phyloP scores from a whole-genome alignment of 2,888 invertebrate genomes.

The Nomada hirtipes region DNA sequence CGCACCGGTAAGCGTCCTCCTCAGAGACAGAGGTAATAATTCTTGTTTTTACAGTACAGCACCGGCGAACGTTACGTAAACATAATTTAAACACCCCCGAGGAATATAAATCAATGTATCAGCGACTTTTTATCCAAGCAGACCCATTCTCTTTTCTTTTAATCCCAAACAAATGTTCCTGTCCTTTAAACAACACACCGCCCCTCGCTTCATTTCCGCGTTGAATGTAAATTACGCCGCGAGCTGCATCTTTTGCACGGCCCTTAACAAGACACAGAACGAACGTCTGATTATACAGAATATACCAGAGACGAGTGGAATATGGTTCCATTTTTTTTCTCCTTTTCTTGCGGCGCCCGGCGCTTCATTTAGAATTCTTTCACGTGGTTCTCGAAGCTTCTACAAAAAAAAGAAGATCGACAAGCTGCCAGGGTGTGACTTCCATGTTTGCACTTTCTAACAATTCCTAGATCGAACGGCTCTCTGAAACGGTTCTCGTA shows the following conservation, averaged over 20 bases:
- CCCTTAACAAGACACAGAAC: no score
- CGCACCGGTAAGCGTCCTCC: not conserved
- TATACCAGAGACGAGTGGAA: no score
- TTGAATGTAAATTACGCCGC: not conserved
- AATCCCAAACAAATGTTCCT: not conserved
- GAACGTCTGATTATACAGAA: no score
- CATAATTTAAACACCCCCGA: slow-evolving; percentile 22
- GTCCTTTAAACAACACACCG: not conserved
- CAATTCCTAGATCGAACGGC: slow-evolving; percentile 21
- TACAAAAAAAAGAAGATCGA: not conserved
- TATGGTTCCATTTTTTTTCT: not conserved
- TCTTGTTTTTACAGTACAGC: slow-evolving; percentile 12
- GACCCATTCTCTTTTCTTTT: not conserved
- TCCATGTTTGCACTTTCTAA: not conserved
- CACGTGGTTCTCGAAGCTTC: not conserved
- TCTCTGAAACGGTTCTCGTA: slow-evolving; percentile 14
- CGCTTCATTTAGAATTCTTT: not conserved
- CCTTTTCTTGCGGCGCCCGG: not conserved
- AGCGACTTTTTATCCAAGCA: not conserved
- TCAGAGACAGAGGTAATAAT: slow-evolving; percentile 12
- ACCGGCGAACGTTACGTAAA: slow-evolving; percentile 4
- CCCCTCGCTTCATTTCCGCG: no score
- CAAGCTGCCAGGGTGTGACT: not conserved
- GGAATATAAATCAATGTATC: slow-evolving; percentile 29
- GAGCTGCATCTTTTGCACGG: no score